Evolutionary conservation across 2,797 vertebrate species (phyloP).

Genomic region (Muraenolepis orangiensis): DNA sequence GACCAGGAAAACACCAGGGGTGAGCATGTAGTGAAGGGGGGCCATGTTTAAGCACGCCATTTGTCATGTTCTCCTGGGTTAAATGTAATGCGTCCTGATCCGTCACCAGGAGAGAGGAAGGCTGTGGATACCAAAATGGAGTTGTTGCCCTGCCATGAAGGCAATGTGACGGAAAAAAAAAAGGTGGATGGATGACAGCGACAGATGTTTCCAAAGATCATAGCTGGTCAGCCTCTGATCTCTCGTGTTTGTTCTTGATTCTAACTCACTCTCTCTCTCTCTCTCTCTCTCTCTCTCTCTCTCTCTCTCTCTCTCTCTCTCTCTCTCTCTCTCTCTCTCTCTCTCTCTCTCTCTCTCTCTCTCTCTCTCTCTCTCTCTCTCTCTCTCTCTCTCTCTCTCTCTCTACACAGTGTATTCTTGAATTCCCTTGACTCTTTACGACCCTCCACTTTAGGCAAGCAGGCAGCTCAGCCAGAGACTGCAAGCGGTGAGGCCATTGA

Average conservation of each 20-base stretch:
- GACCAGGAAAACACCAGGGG: slow-evolving; percentile 56
- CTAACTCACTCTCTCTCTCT: slow-evolving; percentile 5
- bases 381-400: neutral
- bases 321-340: neutral
- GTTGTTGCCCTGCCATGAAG: neutral
- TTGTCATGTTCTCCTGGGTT: slow-evolving; percentile 59
- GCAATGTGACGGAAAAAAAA: neutral
- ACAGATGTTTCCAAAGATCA: slow-evolving; percentile 32
- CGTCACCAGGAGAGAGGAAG: neutral
- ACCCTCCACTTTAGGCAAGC: slow-evolving; percentile 39
- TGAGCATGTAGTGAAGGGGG: slow-evolving; percentile 62
- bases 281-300: neutral
- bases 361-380: neutral
- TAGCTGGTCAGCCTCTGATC: slow-evolving; percentile 19
- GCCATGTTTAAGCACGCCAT: slow-evolving; percentile 56
- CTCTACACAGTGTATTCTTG: slow-evolving; percentile 28
- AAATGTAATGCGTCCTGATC: slow-evolving; percentile 25
- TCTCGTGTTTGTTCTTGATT: slow-evolving; percentile 7
- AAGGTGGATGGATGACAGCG: neutral
- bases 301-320: neutral
- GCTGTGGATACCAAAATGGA: neutral
- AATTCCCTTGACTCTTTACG: slow-evolving; percentile 47
- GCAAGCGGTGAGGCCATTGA: slow-evolving; percentile 25
- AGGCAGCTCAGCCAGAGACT: slow-evolving; percentile 42
- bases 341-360: neutral